Percentiles rank a stretch among this genome's conserved stretches.
Evolutionary conservation across 2,888 invertebrate genomes (phyloP).

Genomic region (Ornithoptera priamus): DNA sequence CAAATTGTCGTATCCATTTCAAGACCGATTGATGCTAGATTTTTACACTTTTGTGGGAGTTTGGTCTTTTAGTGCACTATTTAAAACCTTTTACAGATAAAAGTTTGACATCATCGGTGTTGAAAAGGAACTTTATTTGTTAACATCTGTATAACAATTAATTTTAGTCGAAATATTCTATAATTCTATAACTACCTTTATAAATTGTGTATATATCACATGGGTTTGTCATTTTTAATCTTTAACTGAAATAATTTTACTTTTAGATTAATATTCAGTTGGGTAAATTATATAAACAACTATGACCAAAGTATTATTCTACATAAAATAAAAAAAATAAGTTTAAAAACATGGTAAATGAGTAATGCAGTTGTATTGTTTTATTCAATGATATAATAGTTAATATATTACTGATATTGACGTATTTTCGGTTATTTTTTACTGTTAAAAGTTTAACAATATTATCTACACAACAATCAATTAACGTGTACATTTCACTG

Average conservation of each 20-base stretch:
- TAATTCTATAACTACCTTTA: conserved; percentile 65
- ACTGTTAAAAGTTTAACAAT: neutral
- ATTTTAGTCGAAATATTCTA: conserved; percentile 56
- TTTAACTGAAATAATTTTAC: conserved; percentile 31
- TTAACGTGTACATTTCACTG: neutral
- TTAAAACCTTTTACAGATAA: neutral
- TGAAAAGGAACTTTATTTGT: conserved; percentile 33
- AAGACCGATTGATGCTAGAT: conserved; percentile 25
- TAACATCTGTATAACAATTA: conserved; percentile 65
- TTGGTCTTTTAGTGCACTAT: neutral
- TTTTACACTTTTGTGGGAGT: neutral
- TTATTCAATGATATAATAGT: no score
- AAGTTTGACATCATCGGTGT: conserved; percentile 4
- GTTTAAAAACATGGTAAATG: no score
- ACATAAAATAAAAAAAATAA: neutral
- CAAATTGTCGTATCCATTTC: conserved; percentile 45
- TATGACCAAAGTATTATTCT: neutral
- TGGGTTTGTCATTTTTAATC: conserved; percentile 57
- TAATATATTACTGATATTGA: no score
- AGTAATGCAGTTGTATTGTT: no score
- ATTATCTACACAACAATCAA: no score
- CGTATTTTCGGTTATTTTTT: no score
- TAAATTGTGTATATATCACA: conserved; percentile 79
- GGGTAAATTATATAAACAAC: neutral
- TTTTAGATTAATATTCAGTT: neutral